Conservation (phyloP, 1,140 invertebrate species). For the Atta cephalotes region DNA sequence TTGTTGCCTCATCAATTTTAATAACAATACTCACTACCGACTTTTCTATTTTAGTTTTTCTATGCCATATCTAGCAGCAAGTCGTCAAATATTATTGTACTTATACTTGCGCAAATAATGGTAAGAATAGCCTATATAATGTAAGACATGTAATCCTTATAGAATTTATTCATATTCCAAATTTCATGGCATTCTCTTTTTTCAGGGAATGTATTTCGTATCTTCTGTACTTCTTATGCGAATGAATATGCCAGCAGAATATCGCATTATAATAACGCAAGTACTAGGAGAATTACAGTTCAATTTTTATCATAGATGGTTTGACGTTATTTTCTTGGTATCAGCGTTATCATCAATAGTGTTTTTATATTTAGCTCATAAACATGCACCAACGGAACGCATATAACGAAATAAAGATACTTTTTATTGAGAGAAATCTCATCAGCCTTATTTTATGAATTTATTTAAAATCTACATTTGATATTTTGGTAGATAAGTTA, state of each 20-base stretch:
- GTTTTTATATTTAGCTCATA: constrained; percentile 98
- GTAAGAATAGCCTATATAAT: constrained; percentile 85
- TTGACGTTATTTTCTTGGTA: constrained; percentile 99
- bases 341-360: constrained; percentile 98
- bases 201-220: constrained; percentile 99
- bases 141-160: background rate
- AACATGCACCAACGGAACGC: constrained; percentile 89
- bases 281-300: constrained; percentile 99
- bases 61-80: constrained; percentile 99
- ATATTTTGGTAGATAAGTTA: constrained; percentile 3
- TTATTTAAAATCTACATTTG: constrained; percentile 41
- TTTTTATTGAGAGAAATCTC: constrained; percentile 55
- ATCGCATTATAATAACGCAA: constrained; percentile 98
- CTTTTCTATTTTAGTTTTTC: constrained; percentile 94
- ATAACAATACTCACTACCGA: constrained; percentile 33
- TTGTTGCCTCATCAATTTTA: constrained; percentile 49
- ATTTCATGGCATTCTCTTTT: constrained; percentile 64
- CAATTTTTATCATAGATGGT: constrained; percentile 99
- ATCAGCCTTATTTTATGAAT: constrained; percentile 19
- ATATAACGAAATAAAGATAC: constrained; percentile 74
- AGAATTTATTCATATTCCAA: background rate
- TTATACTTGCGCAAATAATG: constrained; percentile 99
- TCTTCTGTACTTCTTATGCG: constrained; percentile 98
- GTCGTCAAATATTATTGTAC: constrained; percentile 99
- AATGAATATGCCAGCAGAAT: constrained; percentile 99